Conservation (phyloP, 2,113 vertebrate genomes). For the Neogale vison region DNA sequence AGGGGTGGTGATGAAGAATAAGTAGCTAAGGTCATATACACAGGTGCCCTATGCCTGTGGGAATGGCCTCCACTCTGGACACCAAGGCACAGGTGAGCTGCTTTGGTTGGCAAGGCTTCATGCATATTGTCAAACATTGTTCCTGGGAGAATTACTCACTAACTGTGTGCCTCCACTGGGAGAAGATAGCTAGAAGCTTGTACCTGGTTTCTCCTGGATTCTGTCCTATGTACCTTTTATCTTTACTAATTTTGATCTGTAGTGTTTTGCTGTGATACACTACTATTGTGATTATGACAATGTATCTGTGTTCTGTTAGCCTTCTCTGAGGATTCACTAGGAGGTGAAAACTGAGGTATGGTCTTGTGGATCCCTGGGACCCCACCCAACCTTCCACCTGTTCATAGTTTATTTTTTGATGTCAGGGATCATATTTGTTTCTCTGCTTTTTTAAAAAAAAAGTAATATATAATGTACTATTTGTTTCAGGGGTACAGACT, state of each 20-base stretch:
- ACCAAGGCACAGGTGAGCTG: background rate
- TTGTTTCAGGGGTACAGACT: too few species aligned
- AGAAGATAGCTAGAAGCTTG: background rate
- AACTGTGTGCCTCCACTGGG: background rate
- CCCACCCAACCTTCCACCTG: background rate
- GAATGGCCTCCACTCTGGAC: background rate
- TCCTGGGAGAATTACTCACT: background rate
- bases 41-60: background rate
- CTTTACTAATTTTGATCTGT: background rate
- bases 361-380: background rate
- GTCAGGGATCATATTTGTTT: background rate
- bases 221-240: background rate
- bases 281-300: background rate
- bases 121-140: background rate
- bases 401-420: background rate
- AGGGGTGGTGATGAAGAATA: background rate
- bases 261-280: background rate
- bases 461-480: too few species aligned
- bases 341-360: background rate
- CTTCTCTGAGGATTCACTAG: background rate
- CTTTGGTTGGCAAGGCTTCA: background rate
- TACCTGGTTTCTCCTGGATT: background rate
- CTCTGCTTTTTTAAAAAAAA: background rate
- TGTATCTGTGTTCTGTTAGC: background rate
- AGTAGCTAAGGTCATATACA: background rate